Base-by-base conservation (phyloP, 2,113 vertebrate species). In the Lophochroa leadbeateri region DNA sequence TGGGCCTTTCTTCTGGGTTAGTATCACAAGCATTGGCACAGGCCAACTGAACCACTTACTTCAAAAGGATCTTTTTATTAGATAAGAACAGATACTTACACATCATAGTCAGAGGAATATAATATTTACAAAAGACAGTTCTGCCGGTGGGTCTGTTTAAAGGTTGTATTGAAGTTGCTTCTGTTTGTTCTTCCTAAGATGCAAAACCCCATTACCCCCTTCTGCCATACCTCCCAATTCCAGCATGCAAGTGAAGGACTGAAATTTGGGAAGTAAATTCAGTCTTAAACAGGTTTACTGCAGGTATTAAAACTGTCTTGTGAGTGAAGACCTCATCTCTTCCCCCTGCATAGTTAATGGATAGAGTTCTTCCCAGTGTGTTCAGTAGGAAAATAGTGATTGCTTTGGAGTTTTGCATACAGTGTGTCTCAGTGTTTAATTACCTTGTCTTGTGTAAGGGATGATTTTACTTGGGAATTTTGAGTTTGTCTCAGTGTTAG, bases 51-150 rank as follows among this genome's bases (percentile, higher is more conserved):
- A 37, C 63, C 90, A 86, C 50, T 93, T 28, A 53, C 81, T 95
- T 90, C 95, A 88, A 88, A 96, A 85, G 87, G 84, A 43, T 61
- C 65, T 87, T 74, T 94, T 83, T 85, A 23, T 76, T 31, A 65
- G 90, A 21, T 67, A 41, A 88, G 78, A 96, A 92, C 93, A 93
- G 95, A 67, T 72, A 88, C 78, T 95, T 76, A n/a, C 65, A 91
- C 86, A 5, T 37, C 2, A 0, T 33, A 82, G 60, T 46, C 58
- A 85, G 67, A 82, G 87, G 61, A 87, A 72, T 43, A 88, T 72
- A 4, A 5, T 91, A 77, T 88, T 80, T 92, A 61, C 70, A 65
- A 58, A 63, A 80, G 58, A 37, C 41, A 33, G 2, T 82, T 90
- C 87, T 90, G 87, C 70, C 90, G 46, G 78, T 64, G 6, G 27